phyloP scores from a whole-genome alignment of 2,797 vertebrate genomes.

The Propithecus perrieri region DNA sequence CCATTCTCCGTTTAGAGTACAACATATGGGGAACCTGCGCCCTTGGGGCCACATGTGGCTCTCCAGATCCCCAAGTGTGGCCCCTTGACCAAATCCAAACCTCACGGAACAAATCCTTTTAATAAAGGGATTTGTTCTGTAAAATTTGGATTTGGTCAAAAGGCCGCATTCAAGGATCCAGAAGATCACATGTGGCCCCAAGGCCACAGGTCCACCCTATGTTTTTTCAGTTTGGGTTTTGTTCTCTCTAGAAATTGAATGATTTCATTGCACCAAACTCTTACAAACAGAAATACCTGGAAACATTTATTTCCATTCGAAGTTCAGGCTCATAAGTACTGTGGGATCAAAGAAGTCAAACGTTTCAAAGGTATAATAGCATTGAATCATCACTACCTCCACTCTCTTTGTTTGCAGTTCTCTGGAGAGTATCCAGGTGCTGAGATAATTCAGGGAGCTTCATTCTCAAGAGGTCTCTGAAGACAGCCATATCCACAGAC shows the following conservation, averaged over 20 bases:
- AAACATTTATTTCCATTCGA: background rate
- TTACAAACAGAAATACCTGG: background rate
- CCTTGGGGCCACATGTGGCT: no score
- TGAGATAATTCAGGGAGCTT: conserved; percentile 96
- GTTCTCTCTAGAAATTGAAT: background rate
- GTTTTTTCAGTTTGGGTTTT: background rate
- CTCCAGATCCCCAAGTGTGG: no score
- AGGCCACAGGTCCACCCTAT: background rate
- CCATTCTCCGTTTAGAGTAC: background rate
- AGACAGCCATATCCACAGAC: conserved; percentile 99
- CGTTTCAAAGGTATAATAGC: background rate
- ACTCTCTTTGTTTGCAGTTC: conserved; percentile 93
- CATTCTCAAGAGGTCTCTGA: conserved; percentile 95
- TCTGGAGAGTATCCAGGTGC: conserved; percentile 96
- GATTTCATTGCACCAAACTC: background rate
- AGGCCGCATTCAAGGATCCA: no score
- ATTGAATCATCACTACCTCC: conserved; percentile 88
- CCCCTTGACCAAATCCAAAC: no score
- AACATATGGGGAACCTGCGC: no score
- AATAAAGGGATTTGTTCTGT: no score
- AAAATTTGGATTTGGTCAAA: no score
- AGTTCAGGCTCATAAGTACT: background rate
- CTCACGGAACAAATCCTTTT: no score
- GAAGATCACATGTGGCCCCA: no score
- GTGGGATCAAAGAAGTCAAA: background rate